These are phyloP conservation scores for Scomberomorus guttatus DNA, from an alignment of 2,797 vertebrate genomes.

Conservation along the genomic window DNA sequence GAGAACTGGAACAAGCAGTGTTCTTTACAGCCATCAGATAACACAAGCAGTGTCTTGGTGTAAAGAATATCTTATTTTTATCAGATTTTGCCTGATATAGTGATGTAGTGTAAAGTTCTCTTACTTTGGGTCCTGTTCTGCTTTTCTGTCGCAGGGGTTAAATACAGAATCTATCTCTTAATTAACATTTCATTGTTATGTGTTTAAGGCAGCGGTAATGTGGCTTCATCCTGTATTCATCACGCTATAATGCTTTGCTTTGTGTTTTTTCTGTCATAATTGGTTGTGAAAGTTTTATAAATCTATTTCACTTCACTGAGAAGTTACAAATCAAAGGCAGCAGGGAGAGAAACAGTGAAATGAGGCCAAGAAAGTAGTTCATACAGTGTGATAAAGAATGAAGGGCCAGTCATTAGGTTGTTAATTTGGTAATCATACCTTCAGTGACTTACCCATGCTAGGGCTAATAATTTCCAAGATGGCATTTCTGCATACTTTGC, in stretches of 20 bases:
- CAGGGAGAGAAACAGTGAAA: background rate
- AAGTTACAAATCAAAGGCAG: background rate
- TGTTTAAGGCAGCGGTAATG: background rate
- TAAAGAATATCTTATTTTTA: constrained; percentile 1
- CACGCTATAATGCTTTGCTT: background rate
- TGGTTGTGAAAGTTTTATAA: background rate
- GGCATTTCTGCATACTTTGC: background rate
- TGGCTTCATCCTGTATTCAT: background rate
- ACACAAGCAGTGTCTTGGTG: background rate
- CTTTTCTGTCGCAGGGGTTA: background rate
- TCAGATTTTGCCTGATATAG: background rate
- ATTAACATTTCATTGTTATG: background rate
- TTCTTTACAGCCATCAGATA: background rate
- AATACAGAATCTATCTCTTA: background rate
- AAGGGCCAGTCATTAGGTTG: background rate
- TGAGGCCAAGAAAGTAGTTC: background rate
- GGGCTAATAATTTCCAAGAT: no score
- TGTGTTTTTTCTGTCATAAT: background rate
- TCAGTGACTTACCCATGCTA: no score
- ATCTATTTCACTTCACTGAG: background rate
- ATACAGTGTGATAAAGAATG: background rate
- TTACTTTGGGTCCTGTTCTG: background rate
- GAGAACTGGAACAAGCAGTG: background rate
- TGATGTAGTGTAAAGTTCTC: background rate
- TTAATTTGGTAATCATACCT: background rate